Conservation (phyloP, 2,888 invertebrate genomes). For the Maniola hyperantus region DNA sequence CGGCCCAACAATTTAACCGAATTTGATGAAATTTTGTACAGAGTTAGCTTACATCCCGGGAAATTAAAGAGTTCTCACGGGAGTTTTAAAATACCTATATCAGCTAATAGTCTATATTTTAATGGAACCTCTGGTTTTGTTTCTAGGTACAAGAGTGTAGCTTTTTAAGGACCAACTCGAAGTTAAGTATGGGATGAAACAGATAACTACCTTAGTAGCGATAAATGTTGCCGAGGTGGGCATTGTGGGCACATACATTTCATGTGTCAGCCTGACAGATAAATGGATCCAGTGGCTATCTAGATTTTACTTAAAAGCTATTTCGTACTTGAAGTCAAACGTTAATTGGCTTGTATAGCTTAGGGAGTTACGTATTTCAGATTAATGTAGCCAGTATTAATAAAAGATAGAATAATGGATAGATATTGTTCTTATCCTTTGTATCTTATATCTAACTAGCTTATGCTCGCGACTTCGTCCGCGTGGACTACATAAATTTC, state of each 20-base stretch:
- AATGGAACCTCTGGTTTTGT: no score
- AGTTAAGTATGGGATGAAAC: background rate
- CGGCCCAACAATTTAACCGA: no score
- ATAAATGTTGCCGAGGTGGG: background rate
- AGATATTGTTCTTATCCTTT: background rate
- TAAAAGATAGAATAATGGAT: background rate
- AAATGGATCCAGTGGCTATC: slow-evolving; percentile 26
- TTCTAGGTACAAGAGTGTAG: background rate
- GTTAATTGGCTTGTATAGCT: slow-evolving; percentile 18
- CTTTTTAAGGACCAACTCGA: background rate
- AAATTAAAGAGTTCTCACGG: no score
- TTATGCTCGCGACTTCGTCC: no score
- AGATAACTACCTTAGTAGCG: slow-evolving; percentile 19
- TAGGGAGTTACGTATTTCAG: slow-evolving; percentile 17
- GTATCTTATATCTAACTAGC: no score
- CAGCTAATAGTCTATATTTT: no score
- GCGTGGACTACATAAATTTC: no score
- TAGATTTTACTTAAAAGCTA: slow-evolving; percentile 24
- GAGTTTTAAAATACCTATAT: no score
- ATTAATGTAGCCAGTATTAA: background rate
- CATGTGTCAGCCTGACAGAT: slow-evolving; percentile 23
- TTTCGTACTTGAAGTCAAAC: slow-evolving; percentile 20
- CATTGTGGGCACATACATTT: slow-evolving; percentile 15
- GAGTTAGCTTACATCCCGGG: no score
- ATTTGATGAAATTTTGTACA: no score